phyloP scores from a whole-genome alignment of 2,888 invertebrate genomes.

The Ephialtes manifestator region DNA sequence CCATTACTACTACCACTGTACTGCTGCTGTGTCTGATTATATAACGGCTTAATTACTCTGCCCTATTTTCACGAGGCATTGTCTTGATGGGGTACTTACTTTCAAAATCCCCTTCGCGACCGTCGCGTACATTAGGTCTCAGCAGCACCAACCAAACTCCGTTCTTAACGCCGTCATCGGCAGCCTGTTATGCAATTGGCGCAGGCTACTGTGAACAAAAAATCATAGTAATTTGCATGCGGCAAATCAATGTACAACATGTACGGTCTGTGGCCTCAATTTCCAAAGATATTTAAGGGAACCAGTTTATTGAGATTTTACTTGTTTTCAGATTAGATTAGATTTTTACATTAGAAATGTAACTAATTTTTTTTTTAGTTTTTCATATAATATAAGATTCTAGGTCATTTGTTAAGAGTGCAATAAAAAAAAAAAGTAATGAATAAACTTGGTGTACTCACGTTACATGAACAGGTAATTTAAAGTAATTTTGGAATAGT shows the following conservation, averaged over 20 bases:
- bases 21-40: conserved; percentile 79
- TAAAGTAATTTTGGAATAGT: no score
- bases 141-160: conserved; percentile 47
- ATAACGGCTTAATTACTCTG: conserved; percentile 85
- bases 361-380: no score
- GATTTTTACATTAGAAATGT: no score
- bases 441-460: no score
- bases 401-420: no score
- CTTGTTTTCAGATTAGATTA: no score
- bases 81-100: conserved; percentile 83
- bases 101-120: conserved; percentile 79
- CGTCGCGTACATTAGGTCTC: conserved; percentile 59
- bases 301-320: no score
- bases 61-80: conserved; percentile 84
- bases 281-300: background rate
- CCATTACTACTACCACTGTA: background rate
- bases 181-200: conserved; percentile 57
- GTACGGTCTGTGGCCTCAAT: background rate
- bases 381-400: no score
- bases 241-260: conserved; percentile 37
- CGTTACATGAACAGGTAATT: no score
- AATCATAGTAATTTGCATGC: conserved; percentile 24
- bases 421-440: no score
- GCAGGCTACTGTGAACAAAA: conserved; percentile 54
- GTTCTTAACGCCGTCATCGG: conserved; percentile 61